These are phyloP conservation scores for Cydia fagiglandana DNA, from an alignment of 1,140 invertebrate genomes.

Conservation along the genomic window DNA sequence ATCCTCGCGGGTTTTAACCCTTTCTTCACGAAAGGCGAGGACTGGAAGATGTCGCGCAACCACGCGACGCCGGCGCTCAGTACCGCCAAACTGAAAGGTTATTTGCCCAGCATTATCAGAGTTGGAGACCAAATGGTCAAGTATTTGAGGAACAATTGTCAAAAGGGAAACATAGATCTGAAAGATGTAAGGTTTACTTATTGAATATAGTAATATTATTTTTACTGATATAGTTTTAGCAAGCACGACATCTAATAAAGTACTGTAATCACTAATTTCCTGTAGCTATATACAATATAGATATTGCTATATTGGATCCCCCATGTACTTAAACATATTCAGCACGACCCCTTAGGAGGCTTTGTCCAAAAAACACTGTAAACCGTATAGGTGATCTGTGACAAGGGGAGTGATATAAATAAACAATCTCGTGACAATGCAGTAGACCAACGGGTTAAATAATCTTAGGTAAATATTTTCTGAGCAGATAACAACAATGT, in stretches of 20 bases:
- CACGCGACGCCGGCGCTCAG: slow-evolving; percentile 23
- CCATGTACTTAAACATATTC: no score
- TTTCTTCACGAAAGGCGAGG: not conserved
- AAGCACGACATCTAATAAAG: no score
- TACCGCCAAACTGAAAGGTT: slow-evolving; percentile 14
- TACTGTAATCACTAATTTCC: no score
- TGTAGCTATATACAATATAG: no score
- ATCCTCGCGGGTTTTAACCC: not conserved
- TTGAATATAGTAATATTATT: not conserved
- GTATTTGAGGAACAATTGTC: not conserved
- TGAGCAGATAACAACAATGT: slow-evolving; percentile 16
- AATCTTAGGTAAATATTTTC: slow-evolving; percentile 6
- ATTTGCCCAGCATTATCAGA: slow-evolving; percentile 7
- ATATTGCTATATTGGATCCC: no score
- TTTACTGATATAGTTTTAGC: not conserved
- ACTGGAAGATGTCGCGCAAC: slow-evolving; percentile 20
- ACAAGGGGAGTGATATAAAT: no score
- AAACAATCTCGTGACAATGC: no score
- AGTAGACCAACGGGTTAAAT: no score
- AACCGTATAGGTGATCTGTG: no score
- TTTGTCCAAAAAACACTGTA: no score
- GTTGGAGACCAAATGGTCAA: slow-evolving; percentile 24
- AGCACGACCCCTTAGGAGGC: no score
- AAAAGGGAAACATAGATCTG: not conserved
- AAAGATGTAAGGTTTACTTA: slow-evolving; percentile 4